Conservation (phyloP, 2,888 invertebrate genomes). For the Brachypalpus laphriformis region DNA sequence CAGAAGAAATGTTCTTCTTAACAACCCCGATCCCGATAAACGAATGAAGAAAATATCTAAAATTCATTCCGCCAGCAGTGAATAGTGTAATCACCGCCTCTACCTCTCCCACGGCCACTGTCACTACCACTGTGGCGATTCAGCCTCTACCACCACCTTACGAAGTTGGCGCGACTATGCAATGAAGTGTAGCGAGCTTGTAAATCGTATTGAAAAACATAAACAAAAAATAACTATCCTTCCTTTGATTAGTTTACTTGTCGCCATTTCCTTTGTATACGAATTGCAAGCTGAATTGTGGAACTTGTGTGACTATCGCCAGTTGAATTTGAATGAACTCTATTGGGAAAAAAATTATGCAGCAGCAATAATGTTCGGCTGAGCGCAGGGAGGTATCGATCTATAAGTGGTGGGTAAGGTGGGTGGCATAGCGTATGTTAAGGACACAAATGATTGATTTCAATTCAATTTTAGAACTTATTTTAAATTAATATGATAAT, state of each 20-base stretch:
- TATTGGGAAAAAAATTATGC: neutral
- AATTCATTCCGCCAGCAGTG: slow-evolving; percentile 49
- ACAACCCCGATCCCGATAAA: slow-evolving; percentile 68
- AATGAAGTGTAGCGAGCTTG: neutral
- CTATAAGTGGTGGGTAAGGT: neutral
- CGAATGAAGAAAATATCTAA: slow-evolving; percentile 57
- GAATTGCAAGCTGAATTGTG: slow-evolving; percentile 24
- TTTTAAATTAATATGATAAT: no score
- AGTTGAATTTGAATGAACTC: neutral
- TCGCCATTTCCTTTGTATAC: neutral
- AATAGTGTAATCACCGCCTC: slow-evolving; percentile 25
- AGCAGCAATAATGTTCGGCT: neutral
- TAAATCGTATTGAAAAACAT: neutral
- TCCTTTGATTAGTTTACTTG: slow-evolving; percentile 2
- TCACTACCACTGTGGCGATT: neutral
- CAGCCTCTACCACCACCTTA: slow-evolving; percentile 11
- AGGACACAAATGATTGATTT: neutral
- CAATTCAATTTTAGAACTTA: no score
- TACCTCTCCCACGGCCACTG: slow-evolving; percentile 32
- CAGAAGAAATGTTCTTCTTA: slow-evolving; percentile 67
- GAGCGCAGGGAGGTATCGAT: neutral
- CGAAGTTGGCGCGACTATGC: neutral
- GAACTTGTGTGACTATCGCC: slow-evolving; percentile 8
- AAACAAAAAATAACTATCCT: slow-evolving; percentile 13
- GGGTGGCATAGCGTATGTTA: neutral